Evolutionary conservation across 2,113 vertebrate species (phyloP).

Genomic region (Crotalus horridus): DNA sequence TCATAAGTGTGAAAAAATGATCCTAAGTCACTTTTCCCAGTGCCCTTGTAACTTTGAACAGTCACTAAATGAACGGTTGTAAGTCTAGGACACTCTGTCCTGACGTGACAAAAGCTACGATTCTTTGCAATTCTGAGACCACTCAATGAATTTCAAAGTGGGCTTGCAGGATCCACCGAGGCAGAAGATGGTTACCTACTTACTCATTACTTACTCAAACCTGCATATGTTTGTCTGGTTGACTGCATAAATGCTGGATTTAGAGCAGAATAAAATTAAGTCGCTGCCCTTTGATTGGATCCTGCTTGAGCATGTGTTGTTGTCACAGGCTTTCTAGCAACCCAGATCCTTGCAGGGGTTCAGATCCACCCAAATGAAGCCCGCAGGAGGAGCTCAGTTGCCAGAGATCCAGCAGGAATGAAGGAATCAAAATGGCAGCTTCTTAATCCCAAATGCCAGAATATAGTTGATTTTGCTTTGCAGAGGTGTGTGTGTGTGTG

Average conservation of each 20-base stretch:
- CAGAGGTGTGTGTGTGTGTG: too few species aligned
- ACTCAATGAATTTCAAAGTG: neutral
- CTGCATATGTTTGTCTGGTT: neutral
- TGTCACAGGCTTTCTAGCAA: neutral
- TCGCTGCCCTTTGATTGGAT: neutral
- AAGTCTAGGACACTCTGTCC: fast-evolving
- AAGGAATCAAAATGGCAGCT: neutral
- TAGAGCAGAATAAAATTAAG: neutral
- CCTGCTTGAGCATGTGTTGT: neutral
- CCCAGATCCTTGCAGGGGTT: neutral
- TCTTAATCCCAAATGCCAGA: neutral
- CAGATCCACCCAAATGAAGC: neutral
- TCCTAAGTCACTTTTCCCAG: neutral
- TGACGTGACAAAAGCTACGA: neutral
- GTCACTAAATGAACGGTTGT: neutral
- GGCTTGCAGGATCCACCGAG: neutral
- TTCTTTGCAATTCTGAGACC: neutral
- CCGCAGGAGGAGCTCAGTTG: neutral
- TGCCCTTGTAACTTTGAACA: neutral
- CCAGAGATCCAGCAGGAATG: neutral
- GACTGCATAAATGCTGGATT: neutral
- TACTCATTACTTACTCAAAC: neutral
- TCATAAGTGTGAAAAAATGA: too few species aligned
- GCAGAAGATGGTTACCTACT: too few species aligned
- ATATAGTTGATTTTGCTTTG: neutral